Base-by-base conservation (phyloP, 1,140 invertebrate genomes). In the Euura saliciscinereae region DNA sequence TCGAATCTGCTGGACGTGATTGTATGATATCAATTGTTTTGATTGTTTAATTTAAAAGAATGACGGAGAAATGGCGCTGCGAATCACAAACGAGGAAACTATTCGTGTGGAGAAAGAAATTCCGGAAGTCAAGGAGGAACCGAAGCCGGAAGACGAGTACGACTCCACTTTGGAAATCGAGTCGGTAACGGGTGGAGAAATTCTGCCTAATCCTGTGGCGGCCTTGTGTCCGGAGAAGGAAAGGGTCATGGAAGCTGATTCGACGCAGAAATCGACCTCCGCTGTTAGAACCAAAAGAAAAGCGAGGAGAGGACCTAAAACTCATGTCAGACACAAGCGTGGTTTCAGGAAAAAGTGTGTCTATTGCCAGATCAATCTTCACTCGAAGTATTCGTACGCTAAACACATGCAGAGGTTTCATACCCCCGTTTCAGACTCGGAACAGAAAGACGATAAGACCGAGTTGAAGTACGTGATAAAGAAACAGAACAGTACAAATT, bases 361-460 rank as follows among this genome's bases (percentile, higher is more conserved):
- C 0, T 71, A 85, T 45, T 88, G 86, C 70, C 80, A 82, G 44
- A 84, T 87, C 13, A 75, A 80, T 71, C 59, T 87, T 8, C 85
- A 86, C 68, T 87, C 86, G 2, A 87, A 87, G 45, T 66, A 74
- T 0, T 75, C 82, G 0, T 87, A 80, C 43, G 13, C 73, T 0
- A 83, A 84, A 4, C 86, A 87, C 68, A 86, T 85, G 81, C 77
- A 81, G 13, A 76, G 82, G 44, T 87, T 84, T 69, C 86, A 87
- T 69, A 74, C 70, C 5, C 69, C 79, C 0, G 3, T 28, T 2
- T 75, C 75, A 10, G 75, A 70, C 6, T 69, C 74, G 59, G 44
- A 28, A 71, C 4, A 59, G 8, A 59, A 13, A 43, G 42, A 51
- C 43, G 64, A 59, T 43, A 59, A 43, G 65, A 65, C 6, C 11